Evolutionary conservation across 2,113 vertebrate genomes (phyloP).

Genomic region (Corythoichthys intestinalis): DNA sequence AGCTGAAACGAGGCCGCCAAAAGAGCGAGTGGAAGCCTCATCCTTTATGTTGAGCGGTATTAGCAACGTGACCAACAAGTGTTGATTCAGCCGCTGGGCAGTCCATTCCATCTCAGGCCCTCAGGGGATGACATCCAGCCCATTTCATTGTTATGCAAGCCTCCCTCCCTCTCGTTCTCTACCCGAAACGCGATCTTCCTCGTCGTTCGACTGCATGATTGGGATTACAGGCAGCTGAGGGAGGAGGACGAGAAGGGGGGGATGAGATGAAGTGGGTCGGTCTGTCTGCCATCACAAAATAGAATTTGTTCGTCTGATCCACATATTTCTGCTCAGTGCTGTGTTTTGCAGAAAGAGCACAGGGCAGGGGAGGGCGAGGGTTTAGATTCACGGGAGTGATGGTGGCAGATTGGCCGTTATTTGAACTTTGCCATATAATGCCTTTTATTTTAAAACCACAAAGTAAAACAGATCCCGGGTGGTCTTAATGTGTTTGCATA

Average conservation of each 20-base stretch:
- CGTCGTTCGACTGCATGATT: slow-evolving; percentile 34
- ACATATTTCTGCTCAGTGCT: slow-evolving; percentile 62
- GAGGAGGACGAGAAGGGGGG: slow-evolving; percentile 46
- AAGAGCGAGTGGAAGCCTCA: slow-evolving; percentile 42
- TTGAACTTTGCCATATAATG: background rate
- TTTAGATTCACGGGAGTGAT: slow-evolving; percentile 9
- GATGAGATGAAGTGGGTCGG: slow-evolving; percentile 62
- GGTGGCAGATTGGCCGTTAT: background rate
- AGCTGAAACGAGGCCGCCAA: slow-evolving; percentile 51
- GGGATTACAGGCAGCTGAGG: slow-evolving; percentile 58
- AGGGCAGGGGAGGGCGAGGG: slow-evolving; percentile 1
- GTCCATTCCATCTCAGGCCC: slow-evolving; percentile 39
- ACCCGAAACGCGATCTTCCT: slow-evolving; percentile 36
- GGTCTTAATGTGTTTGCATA: background rate
- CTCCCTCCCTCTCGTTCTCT: slow-evolving; percentile 16
- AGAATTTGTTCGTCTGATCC: slow-evolving; percentile 66
- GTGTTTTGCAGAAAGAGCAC: slow-evolving; percentile 33
- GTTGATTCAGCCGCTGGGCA: slow-evolving; percentile 48
- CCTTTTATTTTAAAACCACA: background rate
- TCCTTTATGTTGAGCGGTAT: slow-evolving; percentile 44
- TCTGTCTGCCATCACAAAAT: slow-evolving; percentile 67
- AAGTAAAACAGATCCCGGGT: background rate
- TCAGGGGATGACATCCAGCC: slow-evolving; percentile 47
- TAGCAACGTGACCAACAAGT: slow-evolving; percentile 57
- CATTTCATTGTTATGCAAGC: slow-evolving; percentile 46